phyloP scores from a whole-genome alignment of 2,113 vertebrate species.

The Oreotrochilus melanogaster region DNA sequence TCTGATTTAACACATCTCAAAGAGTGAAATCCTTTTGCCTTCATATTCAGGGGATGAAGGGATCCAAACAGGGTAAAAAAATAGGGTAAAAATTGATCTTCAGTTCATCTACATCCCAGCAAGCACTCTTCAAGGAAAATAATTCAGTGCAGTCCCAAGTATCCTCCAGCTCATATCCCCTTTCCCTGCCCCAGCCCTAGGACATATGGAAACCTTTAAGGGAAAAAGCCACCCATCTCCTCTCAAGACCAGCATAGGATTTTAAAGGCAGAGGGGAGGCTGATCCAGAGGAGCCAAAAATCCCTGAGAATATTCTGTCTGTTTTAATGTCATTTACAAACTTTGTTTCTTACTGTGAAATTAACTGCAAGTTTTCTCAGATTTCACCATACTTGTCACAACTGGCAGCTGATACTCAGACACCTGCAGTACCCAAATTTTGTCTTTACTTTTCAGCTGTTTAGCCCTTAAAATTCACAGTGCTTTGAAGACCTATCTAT shows the following conservation, averaged over 20 bases:
- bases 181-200: accelerated
- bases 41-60: neutral
- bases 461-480: neutral
- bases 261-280: neutral
- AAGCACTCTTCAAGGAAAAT: neutral
- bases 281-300: neutral
- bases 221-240: neutral
- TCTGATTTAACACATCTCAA: neutral
- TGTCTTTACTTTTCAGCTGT: neutral
- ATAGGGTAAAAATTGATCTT: neutral
- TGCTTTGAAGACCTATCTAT: neutral
- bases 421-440: neutral
- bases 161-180: accelerated
- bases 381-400: neutral
- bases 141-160: neutral
- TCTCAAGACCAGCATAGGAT: neutral
- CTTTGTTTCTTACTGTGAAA: neutral
- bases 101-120: neutral
- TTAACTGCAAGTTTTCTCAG: neutral
- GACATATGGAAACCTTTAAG: neutral
- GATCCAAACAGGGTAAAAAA: neutral
- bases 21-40: neutral
- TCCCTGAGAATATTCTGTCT: neutral
- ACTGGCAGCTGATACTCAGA: neutral
- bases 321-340: neutral